Evolutionary conservation across 1,140 invertebrate species (phyloP), one percentile per base, ranked within the genome.

Genomic region (Lysiphlebus fabarum): DNA sequence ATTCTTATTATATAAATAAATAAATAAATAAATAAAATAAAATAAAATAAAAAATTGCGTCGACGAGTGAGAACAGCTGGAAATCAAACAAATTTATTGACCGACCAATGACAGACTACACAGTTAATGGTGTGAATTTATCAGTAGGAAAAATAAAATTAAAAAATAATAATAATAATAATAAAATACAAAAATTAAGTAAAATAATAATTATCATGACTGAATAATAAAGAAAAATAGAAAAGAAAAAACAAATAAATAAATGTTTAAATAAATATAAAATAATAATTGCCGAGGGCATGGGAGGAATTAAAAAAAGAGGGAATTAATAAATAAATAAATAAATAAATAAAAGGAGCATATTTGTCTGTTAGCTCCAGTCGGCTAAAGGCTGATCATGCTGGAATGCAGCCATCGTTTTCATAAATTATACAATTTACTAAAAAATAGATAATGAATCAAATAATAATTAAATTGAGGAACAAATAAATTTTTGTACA

Each of bases 311-410:
- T n/a, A n/a, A n/a, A n/a, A 26, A 26, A 4, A 26, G 17, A 26
- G 17, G 17, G 17, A 4, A 4, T 26, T 26, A 26, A 26, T 8
- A 40, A 34, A 34, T 36, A 36, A 11, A 34, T 12, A 51, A 51
- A 51, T n/a, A 51, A 7, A 40, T 40, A 40, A 11, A 8, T 8
- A 40, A 8, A 51, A 37, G 77, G 77, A 78, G 78, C 76, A 68
- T 76, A 74, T 78, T 79, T 80, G 78, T 80, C 78, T 80, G 78
- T 80, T 80, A 79, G 78, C 78, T 79, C 76, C 76, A 70, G 69
- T 78, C 70, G 70, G 73, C 76, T 75, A 77, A 76, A 74, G 71
- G 71, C 72, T 78, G 74, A 75, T 73, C 72, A 71, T 67, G 74
- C 76, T 78, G 78, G 76, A 77, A 78, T 79, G 77, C 72, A 77